Base-by-base conservation (phyloP, 2,113 vertebrate species). In the Cynopterus brachyotis region DNA sequence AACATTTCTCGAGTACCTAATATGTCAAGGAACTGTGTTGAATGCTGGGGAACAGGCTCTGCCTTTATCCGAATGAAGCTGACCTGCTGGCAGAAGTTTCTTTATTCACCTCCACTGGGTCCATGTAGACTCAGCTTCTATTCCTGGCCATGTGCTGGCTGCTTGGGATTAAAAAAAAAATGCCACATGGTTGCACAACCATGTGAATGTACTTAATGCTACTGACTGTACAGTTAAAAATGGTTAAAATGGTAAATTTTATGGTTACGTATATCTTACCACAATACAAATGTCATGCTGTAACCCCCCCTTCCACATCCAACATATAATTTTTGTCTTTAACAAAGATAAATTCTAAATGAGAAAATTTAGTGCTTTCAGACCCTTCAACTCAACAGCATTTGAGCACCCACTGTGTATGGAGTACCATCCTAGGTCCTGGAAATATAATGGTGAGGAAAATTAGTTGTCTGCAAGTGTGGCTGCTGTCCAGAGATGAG, bases 261-360 rank as follows among this genome's bases (percentile, higher is more conserved):
- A 72, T 66, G 16, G 12, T 89, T 76, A 47, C 35, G 7, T 80
- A 4, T 78, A 89, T 35, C 72, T 89, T 79, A 73, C 40, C 40
- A 64, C 47, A 76, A 72, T 59, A 81, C 83, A 86, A 95, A 76
- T 81, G 13, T 70, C 45, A 70, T 42, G 35, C 24, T 66, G 32
- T 32, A 5, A 62, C 26, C 28, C 22, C 50, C 24, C 35, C 22
- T n/a, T 16, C 12, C 24, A 24, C 60, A 81, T 60, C 16, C 9
- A 57, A 42, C 3, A 28, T 15, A 12, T 59, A 84, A 62, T 47
- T 62, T 82, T 96, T 86, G 59, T 79, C 57, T 45, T 85, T 30
- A 20, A 79, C 28, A 53, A 89, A 80, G 55, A 76, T 50, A 57
- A 60, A 28, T 35, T n/a, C 42, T 70, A 73, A 75, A 62, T 55